phyloP scores from a whole-genome alignment of 2,113 vertebrate genomes.

The Potamarius usumacintae region DNA sequence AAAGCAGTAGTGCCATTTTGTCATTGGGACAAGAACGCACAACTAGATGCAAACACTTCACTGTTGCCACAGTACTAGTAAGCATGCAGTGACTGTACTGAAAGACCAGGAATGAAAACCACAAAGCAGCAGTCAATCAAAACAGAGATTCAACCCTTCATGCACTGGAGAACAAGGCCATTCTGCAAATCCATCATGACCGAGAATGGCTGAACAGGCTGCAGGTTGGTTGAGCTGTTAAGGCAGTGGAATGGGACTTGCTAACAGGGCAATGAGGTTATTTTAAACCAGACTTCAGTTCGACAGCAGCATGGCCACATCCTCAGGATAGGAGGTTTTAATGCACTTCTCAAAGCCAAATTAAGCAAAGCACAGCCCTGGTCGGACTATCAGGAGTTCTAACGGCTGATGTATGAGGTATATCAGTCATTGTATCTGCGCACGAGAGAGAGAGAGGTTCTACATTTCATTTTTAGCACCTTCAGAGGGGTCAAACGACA shows the following conservation, averaged over 20 bases:
- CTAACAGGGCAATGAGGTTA: not conserved
- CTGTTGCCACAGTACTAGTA: not conserved
- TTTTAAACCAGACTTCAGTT: not conserved
- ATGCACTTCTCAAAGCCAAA: constrained; percentile 1
- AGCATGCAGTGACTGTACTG: constrained; percentile 1
- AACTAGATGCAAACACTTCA: not conserved
- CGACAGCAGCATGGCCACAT: not conserved
- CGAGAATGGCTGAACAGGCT: not conserved
- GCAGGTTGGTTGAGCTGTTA: constrained; percentile 11
- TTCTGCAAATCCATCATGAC: not conserved
- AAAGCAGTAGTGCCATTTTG: not conserved
- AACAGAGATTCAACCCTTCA: not conserved
- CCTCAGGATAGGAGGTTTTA: not conserved
- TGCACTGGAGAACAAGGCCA: not conserved
- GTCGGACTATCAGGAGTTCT: not conserved
- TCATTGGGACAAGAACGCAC: not conserved
- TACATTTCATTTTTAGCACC: constrained; percentile 40
- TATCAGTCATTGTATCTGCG: constrained; percentile 42
- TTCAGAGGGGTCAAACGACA: constrained; percentile 31
- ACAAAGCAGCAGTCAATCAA: not conserved
- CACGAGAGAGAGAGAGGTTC: not conserved
- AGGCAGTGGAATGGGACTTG: constrained; percentile 6
- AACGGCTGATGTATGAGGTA: constrained; percentile 55
- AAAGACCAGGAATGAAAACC: not conserved
- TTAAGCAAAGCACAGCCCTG: constrained; percentile 1